phyloP scores from a whole-genome alignment of 2,888 invertebrate species.

The Noctua comes region DNA sequence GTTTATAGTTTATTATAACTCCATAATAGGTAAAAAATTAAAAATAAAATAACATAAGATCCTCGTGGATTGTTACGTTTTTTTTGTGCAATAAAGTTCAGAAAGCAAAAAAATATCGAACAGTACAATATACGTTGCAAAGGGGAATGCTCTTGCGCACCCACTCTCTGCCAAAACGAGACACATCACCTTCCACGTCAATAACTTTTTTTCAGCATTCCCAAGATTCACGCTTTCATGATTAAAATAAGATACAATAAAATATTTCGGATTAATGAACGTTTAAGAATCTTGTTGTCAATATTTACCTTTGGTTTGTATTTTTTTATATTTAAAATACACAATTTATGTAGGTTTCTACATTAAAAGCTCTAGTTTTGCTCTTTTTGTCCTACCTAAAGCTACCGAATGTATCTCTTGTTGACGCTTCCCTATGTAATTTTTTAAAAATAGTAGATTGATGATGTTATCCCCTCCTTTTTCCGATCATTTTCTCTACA shows the following conservation, averaged over 20 bases:
- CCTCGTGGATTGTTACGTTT: background rate
- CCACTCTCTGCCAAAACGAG: slow-evolving; percentile 57
- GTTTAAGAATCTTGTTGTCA: slow-evolving; percentile 15
- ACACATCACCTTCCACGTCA: slow-evolving; percentile 61
- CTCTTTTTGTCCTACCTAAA: background rate
- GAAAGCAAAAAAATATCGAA: background rate
- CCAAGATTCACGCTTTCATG: slow-evolving; percentile 44
- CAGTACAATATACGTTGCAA: slow-evolving; percentile 40
- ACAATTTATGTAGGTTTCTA: background rate
- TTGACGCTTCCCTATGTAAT: background rate
- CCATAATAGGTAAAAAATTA: background rate
- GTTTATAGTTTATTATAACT: background rate
- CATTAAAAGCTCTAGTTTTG: background rate
- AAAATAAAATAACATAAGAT: background rate
- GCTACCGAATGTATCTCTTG: too few species aligned
- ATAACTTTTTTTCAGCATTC: slow-evolving; percentile 63
- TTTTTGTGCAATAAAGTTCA: background rate
- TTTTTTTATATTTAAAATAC: background rate
- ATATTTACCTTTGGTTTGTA: background rate
- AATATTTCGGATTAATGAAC: slow-evolving; percentile 31
- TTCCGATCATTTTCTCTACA: background rate
- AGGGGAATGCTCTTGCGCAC: slow-evolving; percentile 65
- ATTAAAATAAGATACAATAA: slow-evolving; percentile 50
- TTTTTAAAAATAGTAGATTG: background rate
- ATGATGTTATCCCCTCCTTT: background rate